These are phyloP conservation scores for Xestoiulus laeticollis DNA, from an alignment of 2,888 invertebrate genomes.

Conservation along the genomic window DNA sequence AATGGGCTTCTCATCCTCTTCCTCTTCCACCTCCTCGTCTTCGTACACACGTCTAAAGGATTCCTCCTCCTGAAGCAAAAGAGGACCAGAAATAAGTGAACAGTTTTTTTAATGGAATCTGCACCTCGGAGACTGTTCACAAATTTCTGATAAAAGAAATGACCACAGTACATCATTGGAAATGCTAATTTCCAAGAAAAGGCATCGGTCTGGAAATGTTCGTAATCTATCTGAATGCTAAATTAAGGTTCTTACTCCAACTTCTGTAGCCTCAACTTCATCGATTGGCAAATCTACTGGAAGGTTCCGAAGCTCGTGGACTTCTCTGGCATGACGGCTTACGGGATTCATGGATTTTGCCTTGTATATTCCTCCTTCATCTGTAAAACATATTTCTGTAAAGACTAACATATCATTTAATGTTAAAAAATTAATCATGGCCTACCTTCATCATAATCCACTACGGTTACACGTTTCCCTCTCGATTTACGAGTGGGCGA, in stretches of 20 bases:
- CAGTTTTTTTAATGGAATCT: neutral
- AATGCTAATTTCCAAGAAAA: neutral
- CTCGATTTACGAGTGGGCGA: neutral
- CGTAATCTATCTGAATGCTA: too few relatives aligned
- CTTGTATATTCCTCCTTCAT: slow-evolving; percentile 52
- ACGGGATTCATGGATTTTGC: slow-evolving; percentile 45
- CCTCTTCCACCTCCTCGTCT: neutral
- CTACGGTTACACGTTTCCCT: slow-evolving; percentile 50
- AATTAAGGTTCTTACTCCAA: slow-evolving; percentile 52
- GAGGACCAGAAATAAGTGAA: slow-evolving; percentile 36
- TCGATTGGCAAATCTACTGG: slow-evolving; percentile 53
- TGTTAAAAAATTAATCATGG: neutral
- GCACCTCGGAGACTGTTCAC: neutral
- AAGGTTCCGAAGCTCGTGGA: slow-evolving; percentile 47
- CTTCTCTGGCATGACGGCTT: slow-evolving; percentile 50
- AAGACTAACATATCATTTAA: neutral
- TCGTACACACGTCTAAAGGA: neutral
- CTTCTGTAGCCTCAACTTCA: slow-evolving; percentile 53
- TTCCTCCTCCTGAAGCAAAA: slow-evolving; percentile 2
- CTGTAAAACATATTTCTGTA: slow-evolving; percentile 8
- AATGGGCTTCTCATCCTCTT: neutral
- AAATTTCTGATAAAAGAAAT: slow-evolving; percentile 5
- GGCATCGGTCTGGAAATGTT: too few relatives aligned
- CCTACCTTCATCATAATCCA: slow-evolving; percentile 54
- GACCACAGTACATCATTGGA: neutral